These are phyloP conservation scores for Dermolepida albohirtum DNA, from an alignment of 2,888 invertebrate species.

Conservation along the genomic window DNA sequence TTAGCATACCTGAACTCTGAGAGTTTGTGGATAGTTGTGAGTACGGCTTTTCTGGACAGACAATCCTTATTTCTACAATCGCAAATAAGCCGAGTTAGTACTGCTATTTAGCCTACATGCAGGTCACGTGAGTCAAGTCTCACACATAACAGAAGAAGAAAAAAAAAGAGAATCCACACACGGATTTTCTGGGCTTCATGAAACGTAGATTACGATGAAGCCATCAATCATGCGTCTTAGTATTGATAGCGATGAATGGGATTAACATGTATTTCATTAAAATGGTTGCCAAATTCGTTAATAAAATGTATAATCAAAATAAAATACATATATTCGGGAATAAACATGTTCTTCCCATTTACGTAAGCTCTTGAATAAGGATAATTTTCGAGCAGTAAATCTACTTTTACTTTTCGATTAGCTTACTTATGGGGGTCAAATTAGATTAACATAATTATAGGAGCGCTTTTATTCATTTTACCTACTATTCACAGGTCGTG, in stretches of 20 bases:
- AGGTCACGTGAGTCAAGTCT: conserved; percentile 35
- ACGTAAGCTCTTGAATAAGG: conserved; percentile 17
- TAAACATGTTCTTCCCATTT: conserved; percentile 16
- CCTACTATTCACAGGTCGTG: neutral
- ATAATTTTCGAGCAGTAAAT: conserved; percentile 19
- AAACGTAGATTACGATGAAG: conserved; percentile 10
- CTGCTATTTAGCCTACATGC: conserved; percentile 51
- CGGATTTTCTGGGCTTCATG: conserved; percentile 6
- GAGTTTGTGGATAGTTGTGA: conserved; percentile 80
- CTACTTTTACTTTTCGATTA: conserved; percentile 34
- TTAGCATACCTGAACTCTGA: conserved; percentile 75
- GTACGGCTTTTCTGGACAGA: conserved; percentile 81
- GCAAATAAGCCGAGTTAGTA: conserved; percentile 65
- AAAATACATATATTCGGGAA: neutral
- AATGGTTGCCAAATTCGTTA: neutral
- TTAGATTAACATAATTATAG: conserved; percentile 12
- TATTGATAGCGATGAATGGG: conserved; percentile 15
- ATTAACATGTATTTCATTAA: conserved; percentile 16
- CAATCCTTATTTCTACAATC: conserved; percentile 80
- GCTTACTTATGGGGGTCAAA: conserved; percentile 11
- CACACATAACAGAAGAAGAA: conserved; percentile 7
- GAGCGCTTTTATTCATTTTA: neutral
- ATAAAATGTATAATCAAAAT: neutral
- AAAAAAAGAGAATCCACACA: conserved; percentile 2
- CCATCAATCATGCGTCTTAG: conserved; percentile 17